phyloP scores from a whole-genome alignment of 2,113 vertebrate species.

The Brienomyrus brachyistius region DNA sequence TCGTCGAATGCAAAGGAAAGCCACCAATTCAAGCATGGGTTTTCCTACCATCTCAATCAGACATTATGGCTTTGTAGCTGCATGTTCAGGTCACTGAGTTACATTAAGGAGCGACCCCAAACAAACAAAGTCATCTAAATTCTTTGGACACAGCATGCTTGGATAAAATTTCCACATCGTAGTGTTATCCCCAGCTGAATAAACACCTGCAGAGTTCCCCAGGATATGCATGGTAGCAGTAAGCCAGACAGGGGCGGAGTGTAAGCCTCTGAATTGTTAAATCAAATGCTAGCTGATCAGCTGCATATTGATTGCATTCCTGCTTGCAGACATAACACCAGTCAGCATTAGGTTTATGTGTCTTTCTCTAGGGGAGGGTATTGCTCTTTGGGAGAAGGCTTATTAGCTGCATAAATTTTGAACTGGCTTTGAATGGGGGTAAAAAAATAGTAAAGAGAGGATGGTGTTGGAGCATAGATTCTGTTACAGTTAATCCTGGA shows the following conservation, averaged over 20 bases:
- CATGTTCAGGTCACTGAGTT: background rate
- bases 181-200: background rate
- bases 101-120: background rate
- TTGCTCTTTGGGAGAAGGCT: background rate
- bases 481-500: background rate
- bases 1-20: background rate
- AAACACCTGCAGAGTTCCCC: background rate
- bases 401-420: background rate
- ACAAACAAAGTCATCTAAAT: background rate
- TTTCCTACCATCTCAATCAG: background rate
- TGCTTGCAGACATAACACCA: background rate
- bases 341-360: background rate
- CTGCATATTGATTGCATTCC: background rate
- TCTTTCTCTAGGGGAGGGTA: background rate
- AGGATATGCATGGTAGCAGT: background rate
- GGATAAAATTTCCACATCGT: background rate
- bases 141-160: background rate
- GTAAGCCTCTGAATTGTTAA: background rate
- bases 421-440: background rate
- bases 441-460: background rate
- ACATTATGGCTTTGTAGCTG: background rate
- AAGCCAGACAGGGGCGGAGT: background rate
- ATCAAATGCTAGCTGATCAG: background rate
- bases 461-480: background rate
- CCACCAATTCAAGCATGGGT: background rate